Evolutionary conservation across 2,113 vertebrate species (phyloP).

Genomic region (Ramphastos sulfuratus): DNA sequence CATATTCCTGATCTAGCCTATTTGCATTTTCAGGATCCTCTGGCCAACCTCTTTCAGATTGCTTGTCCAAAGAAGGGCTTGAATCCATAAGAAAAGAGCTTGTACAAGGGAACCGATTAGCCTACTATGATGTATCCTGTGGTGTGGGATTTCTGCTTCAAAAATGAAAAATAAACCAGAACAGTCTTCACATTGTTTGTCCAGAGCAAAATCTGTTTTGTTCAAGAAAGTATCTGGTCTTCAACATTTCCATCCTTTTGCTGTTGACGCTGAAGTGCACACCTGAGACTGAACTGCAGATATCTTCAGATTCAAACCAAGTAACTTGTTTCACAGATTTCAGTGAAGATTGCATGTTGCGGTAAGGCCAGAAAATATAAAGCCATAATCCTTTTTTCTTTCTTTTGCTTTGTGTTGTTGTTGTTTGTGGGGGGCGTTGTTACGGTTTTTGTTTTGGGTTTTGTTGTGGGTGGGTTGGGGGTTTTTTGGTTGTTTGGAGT

Average conservation of each 20-base stretch:
- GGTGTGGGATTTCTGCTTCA: background rate
- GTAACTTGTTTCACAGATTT: constrained; percentile 25
- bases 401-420: too few relatives aligned
- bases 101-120: background rate
- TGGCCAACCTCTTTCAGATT: background rate
- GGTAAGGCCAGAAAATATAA: background rate
- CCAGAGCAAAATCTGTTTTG: background rate
- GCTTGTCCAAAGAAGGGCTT: background rate
- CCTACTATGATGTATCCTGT: background rate
- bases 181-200: background rate
- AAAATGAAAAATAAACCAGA: background rate
- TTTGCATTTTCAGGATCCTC: background rate
- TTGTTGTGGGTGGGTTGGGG: too few relatives aligned
- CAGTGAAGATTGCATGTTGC: background rate
- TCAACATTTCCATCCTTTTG: background rate
- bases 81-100: background rate
- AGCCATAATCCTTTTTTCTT: background rate
- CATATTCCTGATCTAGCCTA: background rate
- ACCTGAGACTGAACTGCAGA: constrained; percentile 17
- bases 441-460: too few relatives aligned
- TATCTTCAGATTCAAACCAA: background rate
- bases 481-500: too few relatives aligned
- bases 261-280: background rate
- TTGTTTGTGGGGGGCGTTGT: too few relatives aligned
- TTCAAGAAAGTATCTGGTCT: background rate